phyloP scores from a whole-genome alignment of 2,797 vertebrate genomes.

The Gastrophryne carolinensis region DNA sequence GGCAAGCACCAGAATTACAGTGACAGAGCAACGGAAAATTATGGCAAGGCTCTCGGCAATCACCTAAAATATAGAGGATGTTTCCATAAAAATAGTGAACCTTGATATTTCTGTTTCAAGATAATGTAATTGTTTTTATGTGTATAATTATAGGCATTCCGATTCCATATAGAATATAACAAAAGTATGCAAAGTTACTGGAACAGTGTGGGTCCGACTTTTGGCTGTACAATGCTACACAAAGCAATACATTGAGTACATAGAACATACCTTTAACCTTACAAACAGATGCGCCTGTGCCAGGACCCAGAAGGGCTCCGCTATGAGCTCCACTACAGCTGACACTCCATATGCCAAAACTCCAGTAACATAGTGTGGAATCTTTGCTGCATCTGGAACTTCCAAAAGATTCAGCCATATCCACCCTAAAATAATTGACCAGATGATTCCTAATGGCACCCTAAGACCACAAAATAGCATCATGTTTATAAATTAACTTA shows the following conservation, averaged over 20 bases:
- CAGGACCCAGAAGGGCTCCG: slow-evolving; percentile 91
- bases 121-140: too few species aligned
- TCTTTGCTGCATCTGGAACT: slow-evolving; percentile 75
- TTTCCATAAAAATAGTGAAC: too few species aligned
- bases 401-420: slow-evolving; percentile 89
- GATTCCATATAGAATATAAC: background rate
- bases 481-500: too few species aligned
- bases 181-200: background rate
- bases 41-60: slow-evolving; percentile 89
- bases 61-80: slow-evolving; percentile 73
- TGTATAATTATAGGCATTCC: too few species aligned
- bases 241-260: background rate
- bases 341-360: slow-evolving; percentile 86
- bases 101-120: too few species aligned
- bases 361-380: slow-evolving; percentile 84
- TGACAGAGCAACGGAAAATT: slow-evolving; percentile 83
- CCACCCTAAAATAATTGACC: slow-evolving; percentile 79
- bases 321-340: slow-evolving; percentile 86
- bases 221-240: background rate
- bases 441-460: slow-evolving; percentile 85
- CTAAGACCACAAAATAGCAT: slow-evolving; percentile 62
- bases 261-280: slow-evolving; percentile 78
- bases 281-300: slow-evolving; percentile 93
- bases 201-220: background rate
- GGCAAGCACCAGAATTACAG: slow-evolving; percentile 78